Conservation (phyloP, 2,113 vertebrate species). For the Pomatorhinus ruficollis region DNA sequence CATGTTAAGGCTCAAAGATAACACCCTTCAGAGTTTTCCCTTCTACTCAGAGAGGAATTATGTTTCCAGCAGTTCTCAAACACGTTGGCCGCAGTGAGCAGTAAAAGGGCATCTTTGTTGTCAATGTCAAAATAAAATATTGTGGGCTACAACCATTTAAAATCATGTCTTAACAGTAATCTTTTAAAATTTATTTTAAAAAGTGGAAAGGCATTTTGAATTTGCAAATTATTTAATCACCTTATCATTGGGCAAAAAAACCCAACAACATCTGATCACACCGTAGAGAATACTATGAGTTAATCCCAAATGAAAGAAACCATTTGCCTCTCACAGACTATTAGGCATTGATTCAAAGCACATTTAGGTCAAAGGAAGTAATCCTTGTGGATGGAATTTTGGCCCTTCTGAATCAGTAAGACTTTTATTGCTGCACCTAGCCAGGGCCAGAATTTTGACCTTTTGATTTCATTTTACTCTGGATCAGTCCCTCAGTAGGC, state of each 20-base stretch:
- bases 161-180: not conserved
- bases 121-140: not conserved
- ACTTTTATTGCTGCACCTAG: not conserved
- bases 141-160: not conserved
- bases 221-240: conserved; percentile 1
- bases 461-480: not conserved
- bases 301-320: conserved; percentile 51
- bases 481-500: not conserved
- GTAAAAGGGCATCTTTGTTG: not conserved
- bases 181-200: rapidly evolving
- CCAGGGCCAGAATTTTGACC: not conserved
- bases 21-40: not conserved
- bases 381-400: conserved; percentile 49
- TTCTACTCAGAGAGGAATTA: not conserved
- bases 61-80: not conserved
- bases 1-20: not conserved
- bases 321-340: conserved; percentile 46
- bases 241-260: not conserved
- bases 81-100: not conserved
- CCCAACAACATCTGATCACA: not conserved
- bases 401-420: not conserved
- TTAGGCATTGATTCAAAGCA: conserved; percentile 48
- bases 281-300: not conserved
- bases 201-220: not conserved
- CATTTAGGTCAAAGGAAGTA: conserved; percentile 63